Base-by-base conservation (phyloP, 2,797 vertebrate species). In the Enteromius radiatus region DNA sequence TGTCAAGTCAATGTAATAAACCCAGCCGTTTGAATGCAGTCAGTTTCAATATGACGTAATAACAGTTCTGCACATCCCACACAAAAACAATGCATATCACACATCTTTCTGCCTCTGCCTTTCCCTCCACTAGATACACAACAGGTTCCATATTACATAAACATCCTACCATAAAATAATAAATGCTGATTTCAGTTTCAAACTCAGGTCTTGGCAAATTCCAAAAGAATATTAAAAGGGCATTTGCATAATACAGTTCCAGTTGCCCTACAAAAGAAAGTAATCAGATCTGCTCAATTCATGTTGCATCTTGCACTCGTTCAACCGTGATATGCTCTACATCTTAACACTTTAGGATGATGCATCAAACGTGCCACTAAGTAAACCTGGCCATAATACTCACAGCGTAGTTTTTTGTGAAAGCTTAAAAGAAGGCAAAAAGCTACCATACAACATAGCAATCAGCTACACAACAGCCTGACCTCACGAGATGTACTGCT, bases 401-500 rank as follows among this genome's bases (percentile, higher is more conserved):
- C 33, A 21, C 9, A 73, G 41, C 26, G 1, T 17, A 38, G 10
- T 31, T 61, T 69, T 33, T 47, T 38, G 23, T 21, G 12, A 45
- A 74, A 65, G 33, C 74, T 70, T 61, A 10, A 36, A 14, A 70
- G 19, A 59, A 47, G 41, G 77, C 12, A 68, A 26, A 73, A 68
- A 54, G 21, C 26, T 31, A 71, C 33, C 21, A 69, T 23, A 59
- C 49, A 76, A 70, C 59, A 19, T 61, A 38, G 41, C 31, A 71
- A 47, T 54, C 43, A 38, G 70, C 59, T 23, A 52, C 15, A 65
- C 23, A 59, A 75, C 54, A 75, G 69, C 21, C 61, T 69, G 64
- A 83, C 64, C 74, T 52, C 68, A 81, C 10, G 41, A 76, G 26
- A 78, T 52, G 70, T 23, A 76, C 54, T 67, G 56, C 59, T 81